Conservation (phyloP, 2,797 vertebrate species). For the Triplophysa yarkandensis region DNA sequence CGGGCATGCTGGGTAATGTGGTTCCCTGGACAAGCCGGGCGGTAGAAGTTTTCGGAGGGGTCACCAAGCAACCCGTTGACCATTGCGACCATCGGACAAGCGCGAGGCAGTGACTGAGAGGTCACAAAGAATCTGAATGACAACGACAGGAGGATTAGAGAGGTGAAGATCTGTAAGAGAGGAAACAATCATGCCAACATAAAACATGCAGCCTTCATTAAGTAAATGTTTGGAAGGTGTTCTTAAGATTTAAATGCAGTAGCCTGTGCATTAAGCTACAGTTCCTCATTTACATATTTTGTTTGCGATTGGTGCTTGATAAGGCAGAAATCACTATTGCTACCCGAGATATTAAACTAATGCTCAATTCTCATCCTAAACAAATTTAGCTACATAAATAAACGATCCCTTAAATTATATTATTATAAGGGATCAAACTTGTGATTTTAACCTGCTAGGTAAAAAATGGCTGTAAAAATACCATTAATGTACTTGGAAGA, state of each 20-base stretch:
- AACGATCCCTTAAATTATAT: slow-evolving; percentile 17
- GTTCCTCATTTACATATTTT: not conserved
- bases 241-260: not conserved
- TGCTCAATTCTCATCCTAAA: not conserved
- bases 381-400: slow-evolving; percentile 9
- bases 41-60: slow-evolving; percentile 86
- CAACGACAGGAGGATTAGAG: slow-evolving; percentile 57
- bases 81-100: slow-evolving; percentile 81
- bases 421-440: not conserved
- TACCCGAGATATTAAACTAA: not conserved
- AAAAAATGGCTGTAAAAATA: not conserved
- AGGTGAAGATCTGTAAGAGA: slow-evolving; percentile 37
- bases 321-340: not conserved
- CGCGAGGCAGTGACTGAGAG: slow-evolving; percentile 65
- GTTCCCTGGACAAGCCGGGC: slow-evolving; percentile 87
- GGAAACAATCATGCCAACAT: not conserved
- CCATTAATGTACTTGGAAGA: no score
- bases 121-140: slow-evolving; percentile 5
- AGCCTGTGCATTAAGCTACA: not conserved
- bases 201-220: not conserved
- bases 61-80: slow-evolving; percentile 81
- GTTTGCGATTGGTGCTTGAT: not conserved
- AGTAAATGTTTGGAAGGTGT: not conserved
- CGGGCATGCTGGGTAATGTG: slow-evolving; percentile 81
- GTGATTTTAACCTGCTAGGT: not conserved